Evolutionary conservation across 1,140 invertebrate genomes (phyloP), one percentile per base, ranked within the genome.

Genomic region (Drosophila busckii): DNA sequence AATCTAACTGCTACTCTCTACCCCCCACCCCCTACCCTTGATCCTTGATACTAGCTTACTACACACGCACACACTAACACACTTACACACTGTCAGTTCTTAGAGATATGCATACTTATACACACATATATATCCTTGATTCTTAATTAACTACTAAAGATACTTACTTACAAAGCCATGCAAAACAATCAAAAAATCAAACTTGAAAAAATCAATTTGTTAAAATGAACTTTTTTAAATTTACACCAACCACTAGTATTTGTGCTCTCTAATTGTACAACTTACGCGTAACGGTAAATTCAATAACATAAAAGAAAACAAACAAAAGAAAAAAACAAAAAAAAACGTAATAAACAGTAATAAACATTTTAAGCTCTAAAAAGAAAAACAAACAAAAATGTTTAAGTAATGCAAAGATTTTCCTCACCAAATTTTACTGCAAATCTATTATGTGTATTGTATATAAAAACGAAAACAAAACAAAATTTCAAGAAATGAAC

Each of bases 251-350:
- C 42, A 80, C 73, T 69, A 75, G 70, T 61, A 58, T 82, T 82
- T 75, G 70, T 83, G 75, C 75, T 83, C 70, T 82, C 70, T 75
- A 75, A 82, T 83, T 82, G 76, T 83, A 66, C 65, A 76, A 83
- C 56, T 78, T 80, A 80, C 46, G 42, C 37, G 40, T 64, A 73
- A 61, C 49, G 60, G 70, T 55, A 80, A 83, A 71, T n/a, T 65
- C 63, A 58, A 83, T 61, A 67, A 66, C 58, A 54, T 67, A 54
- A 55, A 56, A 15, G 53, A n/a, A 22, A 10, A 62, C 38, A 42
- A 37, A 38, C 26, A 34, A 15, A 25, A 29, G 8, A 44, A 16
- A n/a, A 26, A n/a, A 34, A 34, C 3, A 9, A 32, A 16, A 26
- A 62, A n/a, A n/a, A n/a, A n/a, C n/a, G n/a, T n/a, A n/a, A n/a